Percentiles rank a stretch among this genome's conserved stretches.
Evolutionary conservation across 2,113 vertebrate genomes (phyloP).

Genomic region (Salvelinus sp.): DNA sequence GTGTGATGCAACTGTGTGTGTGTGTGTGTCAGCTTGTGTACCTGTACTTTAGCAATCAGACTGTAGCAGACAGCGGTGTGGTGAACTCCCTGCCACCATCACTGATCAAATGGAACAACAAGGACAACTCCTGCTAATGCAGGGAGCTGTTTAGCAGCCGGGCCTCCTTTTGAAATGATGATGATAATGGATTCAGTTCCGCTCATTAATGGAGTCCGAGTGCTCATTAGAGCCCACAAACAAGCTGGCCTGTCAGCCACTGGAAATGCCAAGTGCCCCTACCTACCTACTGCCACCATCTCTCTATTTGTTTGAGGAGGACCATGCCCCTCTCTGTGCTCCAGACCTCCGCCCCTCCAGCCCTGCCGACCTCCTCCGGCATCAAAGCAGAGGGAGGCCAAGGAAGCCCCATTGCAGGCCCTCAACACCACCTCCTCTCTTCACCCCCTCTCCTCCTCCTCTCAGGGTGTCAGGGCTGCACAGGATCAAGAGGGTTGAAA

Average conservation of each 20-base stretch:
- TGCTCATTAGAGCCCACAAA: slow-evolving; percentile 99
- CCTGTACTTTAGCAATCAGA: background rate
- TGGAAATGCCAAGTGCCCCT: slow-evolving; percentile 99
- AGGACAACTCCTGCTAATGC: slow-evolving; percentile 94
- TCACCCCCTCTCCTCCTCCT: background rate
- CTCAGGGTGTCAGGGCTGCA: slow-evolving; percentile 51
- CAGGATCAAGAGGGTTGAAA: slow-evolving; percentile 73
- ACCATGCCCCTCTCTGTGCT: slow-evolving; percentile 82
- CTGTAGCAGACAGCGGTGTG: background rate
- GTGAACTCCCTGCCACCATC: slow-evolving; percentile 77
- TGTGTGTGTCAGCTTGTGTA: slow-evolving; percentile 28
- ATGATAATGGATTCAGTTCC: slow-evolving; percentile 99
- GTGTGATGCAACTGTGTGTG: slow-evolving; percentile 21
- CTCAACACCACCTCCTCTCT: background rate
- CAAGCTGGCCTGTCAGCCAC: slow-evolving; percentile 90
- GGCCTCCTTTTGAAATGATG: slow-evolving; percentile 99
- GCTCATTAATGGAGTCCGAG: slow-evolving; percentile 99
- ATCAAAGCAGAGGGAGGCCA: background rate
- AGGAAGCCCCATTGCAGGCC: slow-evolving; percentile 58
- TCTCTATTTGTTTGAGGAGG: slow-evolving; percentile 90
- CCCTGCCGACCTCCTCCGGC: slow-evolving; percentile 67
- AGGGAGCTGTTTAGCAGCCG: slow-evolving; percentile 93
- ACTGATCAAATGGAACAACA: slow-evolving; percentile 98
- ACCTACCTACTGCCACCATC: slow-evolving; percentile 56
- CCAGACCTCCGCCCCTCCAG: slow-evolving; percentile 72